Evolutionary conservation across 2,797 vertebrate genomes (phyloP), one percentile per base, ranked within the genome.

Genomic region (Petrocephalus schoutedeni): DNA sequence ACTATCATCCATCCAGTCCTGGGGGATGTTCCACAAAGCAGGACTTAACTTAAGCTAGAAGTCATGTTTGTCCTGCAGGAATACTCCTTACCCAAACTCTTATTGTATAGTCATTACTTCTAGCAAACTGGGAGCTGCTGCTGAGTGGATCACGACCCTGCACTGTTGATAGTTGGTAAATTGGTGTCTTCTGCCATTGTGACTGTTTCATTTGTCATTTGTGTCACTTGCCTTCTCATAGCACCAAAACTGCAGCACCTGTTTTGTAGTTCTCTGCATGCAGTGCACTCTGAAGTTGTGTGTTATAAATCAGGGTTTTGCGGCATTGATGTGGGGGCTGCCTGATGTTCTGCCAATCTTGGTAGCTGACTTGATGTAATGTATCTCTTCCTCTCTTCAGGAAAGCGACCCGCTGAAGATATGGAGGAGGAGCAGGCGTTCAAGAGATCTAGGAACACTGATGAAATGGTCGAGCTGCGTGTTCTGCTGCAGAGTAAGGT

Each of bases 401-500:
- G 98, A 93, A 99, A 99, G 93, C 98, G 98, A 88, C 98, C 98
- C 87, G 98, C 98, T 89, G 98, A 99, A 95, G 98, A 99, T 92
- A 97, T 97, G 96, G 98, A 99, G 86, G 98, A 98, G 91, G 98
- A 99, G 8, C 98, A 99, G 91, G 95, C 97, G 89, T 99, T 98
- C 93, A 99, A 99, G 94, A 97, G 98, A 91, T 99, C 98, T 89
- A 96, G 98, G 88, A 99, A 99, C 91, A 95, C 97, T 3, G 98
- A 99, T 87, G 98, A 99, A 93, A 97, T 98, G 98, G 97, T 99
- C 91, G 98, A 99, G 94, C 91, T 99, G 21, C 97, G 98, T 14
- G 97, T 99, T 92, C 94, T 99, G 92, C 97, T 99, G 92, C 98
- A 99, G 91, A 99, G 98, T 96, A 99, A 99, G 96, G 98, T 99